A percentile compares a stretch with the other conserved stretches of the same genome.
Evolutionary conservation across 1,140 invertebrate genomes (phyloP).

Genomic region (Papilio machaon): DNA sequence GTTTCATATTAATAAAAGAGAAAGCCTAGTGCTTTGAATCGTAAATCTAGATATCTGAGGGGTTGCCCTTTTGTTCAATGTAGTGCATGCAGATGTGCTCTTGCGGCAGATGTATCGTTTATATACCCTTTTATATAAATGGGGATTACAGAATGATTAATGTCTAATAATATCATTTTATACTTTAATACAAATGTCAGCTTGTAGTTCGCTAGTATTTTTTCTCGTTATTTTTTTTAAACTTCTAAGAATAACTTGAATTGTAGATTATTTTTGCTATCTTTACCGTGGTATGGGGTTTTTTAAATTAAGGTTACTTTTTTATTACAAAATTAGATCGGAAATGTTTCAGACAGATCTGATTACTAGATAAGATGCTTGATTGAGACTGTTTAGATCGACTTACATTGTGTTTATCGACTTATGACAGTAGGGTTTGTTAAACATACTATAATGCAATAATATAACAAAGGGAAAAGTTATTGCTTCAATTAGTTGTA

Average conservation of each 20-base stretch:
- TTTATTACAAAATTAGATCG: too few species aligned
- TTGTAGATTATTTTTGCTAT: too few species aligned
- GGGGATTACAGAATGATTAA: not conserved
- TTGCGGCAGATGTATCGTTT: not conserved
- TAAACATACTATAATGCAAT: not conserved
- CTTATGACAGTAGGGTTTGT: not conserved
- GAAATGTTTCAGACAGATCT: too few species aligned
- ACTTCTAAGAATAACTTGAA: too few species aligned
- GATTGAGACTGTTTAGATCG: too few species aligned
- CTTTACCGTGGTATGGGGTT: too few species aligned
- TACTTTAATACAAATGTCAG: too few species aligned
- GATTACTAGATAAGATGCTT: too few species aligned
- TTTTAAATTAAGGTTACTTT: too few species aligned
- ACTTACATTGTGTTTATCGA: not conserved
- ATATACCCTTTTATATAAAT: not conserved
- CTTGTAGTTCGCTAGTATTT: too few species aligned
- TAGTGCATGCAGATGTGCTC: not conserved
- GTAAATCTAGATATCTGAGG: not conserved
- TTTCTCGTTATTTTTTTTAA: too few species aligned
- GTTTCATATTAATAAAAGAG: not conserved
- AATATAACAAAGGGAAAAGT: not conserved
- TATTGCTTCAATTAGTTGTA: not conserved
- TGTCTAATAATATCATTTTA: not conserved
- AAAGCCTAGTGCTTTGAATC: not conserved
- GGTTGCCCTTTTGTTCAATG: not conserved